A percentile compares a stretch with the other conserved stretches of the same genome.
Conservation (phyloP, 2,113 vertebrate species). For the Rhizomys pruinosus region DNA sequence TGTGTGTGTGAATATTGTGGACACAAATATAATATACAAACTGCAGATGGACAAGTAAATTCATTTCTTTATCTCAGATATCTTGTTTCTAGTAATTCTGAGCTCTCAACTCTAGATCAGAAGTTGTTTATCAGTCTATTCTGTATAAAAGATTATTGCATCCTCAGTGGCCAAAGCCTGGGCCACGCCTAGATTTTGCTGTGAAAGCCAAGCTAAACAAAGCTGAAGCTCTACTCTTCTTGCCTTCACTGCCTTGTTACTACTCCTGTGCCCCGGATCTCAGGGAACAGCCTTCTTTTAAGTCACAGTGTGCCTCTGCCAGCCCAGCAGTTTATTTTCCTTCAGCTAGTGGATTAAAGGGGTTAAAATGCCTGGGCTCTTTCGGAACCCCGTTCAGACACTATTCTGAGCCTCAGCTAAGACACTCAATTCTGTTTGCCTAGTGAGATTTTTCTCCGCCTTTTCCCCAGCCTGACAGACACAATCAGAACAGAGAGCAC, state of each 20-base stretch:
- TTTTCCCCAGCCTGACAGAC: neutral
- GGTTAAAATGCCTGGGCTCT: conserved; percentile 34
- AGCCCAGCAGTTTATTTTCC: conserved; percentile 24
- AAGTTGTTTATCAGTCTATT: conserved; percentile 5
- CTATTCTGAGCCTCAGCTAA: neutral
- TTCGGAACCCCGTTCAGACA: conserved; percentile 25
- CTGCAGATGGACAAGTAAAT: neutral
- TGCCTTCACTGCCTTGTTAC: neutral
- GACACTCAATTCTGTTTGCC: conserved; percentile 16
- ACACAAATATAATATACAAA: neutral
- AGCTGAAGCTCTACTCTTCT: neutral
- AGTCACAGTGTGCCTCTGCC: neutral
- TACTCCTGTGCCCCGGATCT: neutral
- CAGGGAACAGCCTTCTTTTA: conserved; percentile 26
- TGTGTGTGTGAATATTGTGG: neutral
- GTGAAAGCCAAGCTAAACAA: conserved; percentile 32
- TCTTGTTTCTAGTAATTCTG: conserved; percentile 39
- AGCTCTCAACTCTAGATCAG: neutral
- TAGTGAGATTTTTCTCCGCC: neutral
- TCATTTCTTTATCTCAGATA: conserved; percentile 18
- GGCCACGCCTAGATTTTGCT: neutral
- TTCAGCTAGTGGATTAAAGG: conserved; percentile 39
- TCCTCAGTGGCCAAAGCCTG: conserved; percentile 2
- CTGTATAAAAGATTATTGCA: neutral
- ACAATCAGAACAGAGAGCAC: neutral